phyloP scores from a whole-genome alignment of 1,140 invertebrate genomes.

The Brachionus asplanchnoidis region DNA sequence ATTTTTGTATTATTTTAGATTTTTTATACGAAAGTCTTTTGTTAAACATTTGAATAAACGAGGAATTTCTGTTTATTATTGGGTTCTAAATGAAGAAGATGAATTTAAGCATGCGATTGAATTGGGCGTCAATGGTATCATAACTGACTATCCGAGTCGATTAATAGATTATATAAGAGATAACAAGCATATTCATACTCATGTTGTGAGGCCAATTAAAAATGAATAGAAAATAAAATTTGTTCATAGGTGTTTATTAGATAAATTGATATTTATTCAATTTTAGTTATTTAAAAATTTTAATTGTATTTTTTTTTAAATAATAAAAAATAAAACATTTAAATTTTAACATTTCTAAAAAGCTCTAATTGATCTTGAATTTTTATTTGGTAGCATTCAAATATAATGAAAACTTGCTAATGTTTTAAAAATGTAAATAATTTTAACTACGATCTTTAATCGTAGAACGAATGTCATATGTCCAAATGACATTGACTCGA shows the following conservation, averaged over 20 bases:
- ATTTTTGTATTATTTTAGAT: background rate
- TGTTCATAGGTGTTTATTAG: background rate
- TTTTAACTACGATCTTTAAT: background rate
- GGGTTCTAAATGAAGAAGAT: constrained; percentile 31
- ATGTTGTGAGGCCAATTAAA: background rate
- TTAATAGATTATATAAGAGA: constrained; percentile 7
- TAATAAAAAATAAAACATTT: background rate
- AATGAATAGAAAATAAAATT: background rate
- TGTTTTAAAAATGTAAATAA: too few relatives aligned
- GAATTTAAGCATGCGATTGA: constrained; percentile 30
- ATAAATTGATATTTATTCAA: background rate
- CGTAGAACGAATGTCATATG: background rate
- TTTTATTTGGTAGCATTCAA: too few relatives aligned
- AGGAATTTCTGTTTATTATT: constrained; percentile 32
- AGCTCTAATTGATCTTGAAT: too few relatives aligned
- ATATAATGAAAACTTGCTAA: too few relatives aligned
- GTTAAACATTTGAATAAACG: constrained; percentile 31
- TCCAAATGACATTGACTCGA: background rate
- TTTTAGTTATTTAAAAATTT: background rate
- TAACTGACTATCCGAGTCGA: constrained; percentile 37
- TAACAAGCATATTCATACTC: background rate
- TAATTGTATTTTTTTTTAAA: background rate
- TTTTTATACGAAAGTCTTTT: constrained; percentile 26
- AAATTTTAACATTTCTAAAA: too few relatives aligned
- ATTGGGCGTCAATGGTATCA: constrained; percentile 30